Percentiles rank a stretch among this genome's conserved stretches.
Conservation (phyloP, 2,797 vertebrate genomes). For the Pseudocheirus occidentalis region DNA sequence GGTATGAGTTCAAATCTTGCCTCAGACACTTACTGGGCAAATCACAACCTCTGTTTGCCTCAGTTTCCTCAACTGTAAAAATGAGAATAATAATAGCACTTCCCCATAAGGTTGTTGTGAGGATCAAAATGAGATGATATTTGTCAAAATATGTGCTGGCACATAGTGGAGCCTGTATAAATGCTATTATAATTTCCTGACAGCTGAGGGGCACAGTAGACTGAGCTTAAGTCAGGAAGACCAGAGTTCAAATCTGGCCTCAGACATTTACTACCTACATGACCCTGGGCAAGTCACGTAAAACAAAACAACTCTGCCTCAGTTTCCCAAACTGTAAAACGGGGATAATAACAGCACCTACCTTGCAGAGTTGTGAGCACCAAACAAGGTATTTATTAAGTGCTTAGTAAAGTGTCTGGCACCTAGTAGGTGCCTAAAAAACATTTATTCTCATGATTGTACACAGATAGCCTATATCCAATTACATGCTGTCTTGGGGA, state of each 20-base stretch:
- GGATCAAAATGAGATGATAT: background rate
- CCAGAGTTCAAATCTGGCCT: background rate
- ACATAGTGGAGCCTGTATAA: background rate
- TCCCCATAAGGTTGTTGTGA: background rate
- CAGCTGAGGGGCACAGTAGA: background rate
- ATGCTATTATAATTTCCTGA: background rate
- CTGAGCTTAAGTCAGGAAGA: background rate
- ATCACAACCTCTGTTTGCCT: background rate
- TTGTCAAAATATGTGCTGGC: background rate
- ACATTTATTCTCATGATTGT: background rate
- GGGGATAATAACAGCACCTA: background rate
- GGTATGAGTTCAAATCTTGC: background rate
- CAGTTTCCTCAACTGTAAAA: background rate
- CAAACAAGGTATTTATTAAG: background rate
- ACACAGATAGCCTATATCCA: too few species aligned
- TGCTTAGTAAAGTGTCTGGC: background rate
- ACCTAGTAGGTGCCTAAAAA: background rate
- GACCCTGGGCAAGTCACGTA: background rate
- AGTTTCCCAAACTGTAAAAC: background rate
- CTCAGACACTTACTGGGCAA: background rate
- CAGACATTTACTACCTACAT: background rate
- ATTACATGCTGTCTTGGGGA: too few species aligned
- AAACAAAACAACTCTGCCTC: background rate
- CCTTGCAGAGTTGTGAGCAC: background rate
- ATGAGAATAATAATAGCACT: background rate